Base-by-base conservation (phyloP, 2,797 vertebrate species). In the Parambassis ranga region DNA sequence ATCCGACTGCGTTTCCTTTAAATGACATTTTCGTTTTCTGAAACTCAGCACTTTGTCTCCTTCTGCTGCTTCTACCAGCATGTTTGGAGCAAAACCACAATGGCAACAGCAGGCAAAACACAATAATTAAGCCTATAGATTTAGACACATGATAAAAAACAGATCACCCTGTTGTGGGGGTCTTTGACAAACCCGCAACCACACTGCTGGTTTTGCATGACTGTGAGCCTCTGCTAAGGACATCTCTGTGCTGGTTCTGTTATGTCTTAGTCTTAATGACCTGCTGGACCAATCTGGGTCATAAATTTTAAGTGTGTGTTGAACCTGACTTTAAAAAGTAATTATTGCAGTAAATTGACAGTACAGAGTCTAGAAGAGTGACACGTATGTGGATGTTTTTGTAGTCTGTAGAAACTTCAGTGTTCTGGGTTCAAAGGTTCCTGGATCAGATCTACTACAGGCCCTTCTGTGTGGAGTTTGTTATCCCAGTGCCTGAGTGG, bases 91-190 rank as follows among this genome's bases (percentile, higher is more conserved):
- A 57, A 44, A 70, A 89, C 74, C 79, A 14, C 82, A 71, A 33
- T 1, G 42, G 31, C 59, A 80, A n/a, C 51, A 50, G 60, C 48
- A 53, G 47, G 69, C 71, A 63, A 65, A n/a, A 67, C 73, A 76
- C 56, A 58, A 75, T 43, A 70, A 83, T 82, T 68, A 75, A 77
- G 77, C 66, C 65, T 78, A 71, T 76, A 83, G 85, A 76, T 64
- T 82, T 26, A 46, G 75, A 84, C 58, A 33, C 47, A 50, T 88
- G 87, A 91, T 59, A 71, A 65, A 87, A 81, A 89, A 70, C 90
- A 91, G 88, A 76, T 66, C 81, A 49, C 71, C 68, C 42, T 28
- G 30, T 56, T 67, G 71, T 82, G 79, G 84, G 49, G 38, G 67
- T 49, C 58, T 44, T 55, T 81, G 64, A 77, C 64, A 23, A 83